phyloP scores from a whole-genome alignment of 2,113 vertebrate genomes.

The Sarotherodon lohbergeri region DNA sequence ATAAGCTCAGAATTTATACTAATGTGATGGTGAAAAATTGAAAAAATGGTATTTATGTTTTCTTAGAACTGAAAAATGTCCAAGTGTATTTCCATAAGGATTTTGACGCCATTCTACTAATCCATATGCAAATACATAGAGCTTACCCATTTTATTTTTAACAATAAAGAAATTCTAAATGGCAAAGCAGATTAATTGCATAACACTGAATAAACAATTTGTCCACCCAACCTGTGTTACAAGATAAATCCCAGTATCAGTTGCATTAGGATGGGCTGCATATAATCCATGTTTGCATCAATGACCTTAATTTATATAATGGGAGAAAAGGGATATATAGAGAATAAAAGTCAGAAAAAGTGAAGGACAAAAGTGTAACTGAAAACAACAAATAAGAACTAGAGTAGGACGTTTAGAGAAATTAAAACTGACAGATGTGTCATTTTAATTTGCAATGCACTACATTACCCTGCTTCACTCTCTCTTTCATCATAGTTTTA shows the following conservation, averaged over 20 bases:
- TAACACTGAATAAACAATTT: not conserved
- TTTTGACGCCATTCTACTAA: not conserved
- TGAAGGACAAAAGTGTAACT: not conserved
- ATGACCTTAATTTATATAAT: not conserved
- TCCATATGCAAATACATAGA: not conserved
- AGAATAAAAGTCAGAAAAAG: not conserved
- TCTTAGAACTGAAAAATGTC: not conserved
- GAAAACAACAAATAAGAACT: not conserved
- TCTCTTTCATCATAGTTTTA: not conserved
- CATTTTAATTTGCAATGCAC: not conserved
- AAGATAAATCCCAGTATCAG: not conserved
- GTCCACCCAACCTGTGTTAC: not conserved
- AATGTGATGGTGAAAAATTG: not conserved
- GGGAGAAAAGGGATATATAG: not conserved
- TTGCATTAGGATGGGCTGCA: not conserved
- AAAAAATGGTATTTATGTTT: not conserved
- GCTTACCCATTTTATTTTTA: not conserved
- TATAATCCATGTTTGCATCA: not conserved
- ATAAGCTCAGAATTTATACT: not conserved
- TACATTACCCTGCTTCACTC: not conserved
- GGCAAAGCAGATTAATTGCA: not conserved
- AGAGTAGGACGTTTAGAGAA: not conserved
- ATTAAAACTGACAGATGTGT: not conserved
- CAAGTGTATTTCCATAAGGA: not conserved
- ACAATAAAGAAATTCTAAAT: not conserved